Evolutionary conservation across 1,140 invertebrate genomes (phyloP), one percentile per base, ranked within the genome.

Genomic region (Conus ventricosus): DNA sequence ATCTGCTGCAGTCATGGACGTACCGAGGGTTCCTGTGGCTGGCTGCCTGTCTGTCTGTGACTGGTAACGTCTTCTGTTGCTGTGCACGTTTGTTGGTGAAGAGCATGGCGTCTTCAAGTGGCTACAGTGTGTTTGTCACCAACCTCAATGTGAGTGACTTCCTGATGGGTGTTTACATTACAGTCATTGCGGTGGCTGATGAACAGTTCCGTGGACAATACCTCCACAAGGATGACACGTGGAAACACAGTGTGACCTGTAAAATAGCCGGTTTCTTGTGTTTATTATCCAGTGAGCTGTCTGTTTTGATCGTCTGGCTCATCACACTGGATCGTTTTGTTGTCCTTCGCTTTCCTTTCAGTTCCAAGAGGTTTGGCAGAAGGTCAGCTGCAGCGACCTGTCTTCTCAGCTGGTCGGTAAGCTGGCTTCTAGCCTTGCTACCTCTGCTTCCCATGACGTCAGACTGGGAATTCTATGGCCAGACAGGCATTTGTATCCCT

Each of bases 131-230:
- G 6, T 90, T 92, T 27, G 87, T 93, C 60, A 85, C 90, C 13
- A 91, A 91, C 89, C 85, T 94, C 11, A 89, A 88, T 51, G 20
- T 91, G 11, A 90, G 92, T 39, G 93, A 94, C 81, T 88, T 93
- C 92, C 23, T 78, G 8, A 94, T 93, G 93, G 93, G 93, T 20
- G 82, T 94, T 2, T 94, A 94, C 78, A 54, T 94, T 51, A 84
- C 91, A 17, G 91, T 93, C 15, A 93, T 94, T 25, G 93, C 91
- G 27, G 76, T 83, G 7, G 92, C 92, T 5, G 93, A 94, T 81
- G 84, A 89, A 17, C 23, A 83, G 54, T 94, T 90, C 87, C 85
- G 91, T 10, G 92, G 91, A n/a, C 82, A 27, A 4, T 94, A 94
- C 76, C 86, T 91, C n/a, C 84, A 80, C 23, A 78, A 92, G 76